Conservation (phyloP, 2,797 vertebrate genomes). For the Chaunax sp. region DNA sequence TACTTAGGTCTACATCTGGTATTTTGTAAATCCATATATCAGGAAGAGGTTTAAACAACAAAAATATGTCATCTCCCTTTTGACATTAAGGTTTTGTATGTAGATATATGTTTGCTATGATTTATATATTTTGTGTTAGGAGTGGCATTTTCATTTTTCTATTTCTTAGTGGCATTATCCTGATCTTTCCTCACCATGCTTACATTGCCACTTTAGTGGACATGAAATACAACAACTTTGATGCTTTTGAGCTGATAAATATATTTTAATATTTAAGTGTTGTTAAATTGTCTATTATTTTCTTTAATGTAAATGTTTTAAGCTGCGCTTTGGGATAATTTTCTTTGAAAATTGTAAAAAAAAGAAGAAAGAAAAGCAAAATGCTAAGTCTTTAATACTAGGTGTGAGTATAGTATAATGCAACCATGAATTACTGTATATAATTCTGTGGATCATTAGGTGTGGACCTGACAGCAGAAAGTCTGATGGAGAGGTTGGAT, state of each 20-base stretch:
- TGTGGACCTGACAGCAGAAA: slow-evolving; percentile 90
- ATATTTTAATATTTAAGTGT: too few relatives aligned
- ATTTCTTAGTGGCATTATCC: neutral
- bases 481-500: slow-evolving; percentile 93
- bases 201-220: neutral
- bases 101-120: too few relatives aligned
- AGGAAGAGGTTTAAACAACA: neutral
- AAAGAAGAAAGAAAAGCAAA: too few relatives aligned
- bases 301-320: neutral
- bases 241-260: neutral
- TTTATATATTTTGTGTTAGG: too few relatives aligned
- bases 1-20: slow-evolving; percentile 17
- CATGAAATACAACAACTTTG: neutral
- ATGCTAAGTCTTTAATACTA: too few relatives aligned
- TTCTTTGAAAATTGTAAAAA: neutral
- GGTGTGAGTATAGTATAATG: too few relatives aligned
- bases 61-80: too few relatives aligned
- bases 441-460: slow-evolving; percentile 75
- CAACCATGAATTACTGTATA: neutral
- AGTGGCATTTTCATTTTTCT: too few relatives aligned
- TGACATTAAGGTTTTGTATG: too few relatives aligned
- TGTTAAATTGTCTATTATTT: neutral
- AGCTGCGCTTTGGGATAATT: neutral
- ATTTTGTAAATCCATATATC: slow-evolving; percentile 24
- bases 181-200: neutral